A percentile compares a stretch with the other conserved stretches of the same genome.
Conservation (phyloP, 2,797 vertebrate species). For the Hoplostethus mediterraneus region DNA sequence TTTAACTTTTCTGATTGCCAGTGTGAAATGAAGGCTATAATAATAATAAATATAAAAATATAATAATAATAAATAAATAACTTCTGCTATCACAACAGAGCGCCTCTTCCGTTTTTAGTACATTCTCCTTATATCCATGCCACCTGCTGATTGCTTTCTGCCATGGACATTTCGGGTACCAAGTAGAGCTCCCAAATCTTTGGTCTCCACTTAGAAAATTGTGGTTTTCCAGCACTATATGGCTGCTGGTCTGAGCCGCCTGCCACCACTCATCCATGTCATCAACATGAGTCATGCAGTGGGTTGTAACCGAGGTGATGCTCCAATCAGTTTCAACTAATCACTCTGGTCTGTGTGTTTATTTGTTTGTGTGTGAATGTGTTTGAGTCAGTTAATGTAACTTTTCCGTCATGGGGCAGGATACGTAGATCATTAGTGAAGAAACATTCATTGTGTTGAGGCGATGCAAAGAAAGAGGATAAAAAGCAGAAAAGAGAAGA, state of each 20-base stretch:
- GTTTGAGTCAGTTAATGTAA: conserved; percentile 14
- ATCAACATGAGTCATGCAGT: conserved; percentile 2
- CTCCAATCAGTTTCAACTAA: conserved; percentile 15
- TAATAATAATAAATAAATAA: too few relatives aligned
- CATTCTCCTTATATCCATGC: too few relatives aligned
- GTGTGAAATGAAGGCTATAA: neutral
- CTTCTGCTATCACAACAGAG: too few relatives aligned
- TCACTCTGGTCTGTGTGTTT: neutral
- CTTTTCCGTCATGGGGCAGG: conserved; percentile 53
- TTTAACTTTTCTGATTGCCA: conserved; percentile 8
- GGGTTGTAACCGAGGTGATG: conserved; percentile 3
- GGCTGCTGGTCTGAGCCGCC: neutral
- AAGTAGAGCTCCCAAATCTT: too few relatives aligned
- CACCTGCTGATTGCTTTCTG: too few relatives aligned
- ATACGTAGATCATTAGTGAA: conserved; percentile 26
- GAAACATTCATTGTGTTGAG: conserved; percentile 10
- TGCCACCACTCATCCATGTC: neutral
- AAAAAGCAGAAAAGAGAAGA: conserved; percentile 1
- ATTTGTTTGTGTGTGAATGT: conserved; percentile 14
- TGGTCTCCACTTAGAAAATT: too few relatives aligned
- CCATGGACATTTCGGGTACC: too few relatives aligned
- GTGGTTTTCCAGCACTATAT: neutral
- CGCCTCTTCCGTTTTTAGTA: too few relatives aligned
- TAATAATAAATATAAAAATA: too few relatives aligned
- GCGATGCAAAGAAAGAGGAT: neutral